Base-by-base conservation (phyloP, 2,888 invertebrate genomes). In the Leptinotarsa juncta region DNA sequence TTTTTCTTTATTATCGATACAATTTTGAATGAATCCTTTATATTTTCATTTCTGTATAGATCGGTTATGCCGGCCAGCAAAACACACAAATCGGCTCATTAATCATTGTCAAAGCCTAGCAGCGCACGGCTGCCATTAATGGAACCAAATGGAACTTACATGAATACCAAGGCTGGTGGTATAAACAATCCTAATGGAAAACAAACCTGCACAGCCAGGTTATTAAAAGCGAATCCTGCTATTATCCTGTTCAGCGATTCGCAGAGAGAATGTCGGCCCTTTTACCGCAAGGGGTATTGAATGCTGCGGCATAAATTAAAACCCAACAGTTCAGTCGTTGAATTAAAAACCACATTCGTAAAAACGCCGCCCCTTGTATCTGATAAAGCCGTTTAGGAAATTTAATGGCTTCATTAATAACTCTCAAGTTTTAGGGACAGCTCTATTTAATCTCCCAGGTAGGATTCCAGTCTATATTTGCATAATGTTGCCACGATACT, bases 321-420 rank as follows among this genome's bases (percentile, higher is more conserved):
- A 79, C 79, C 76, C 78, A 74, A 70, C 77, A 73, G 79, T 81
- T 81, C 81, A 81, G 76, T 82, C 81, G 83, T 80, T 83, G 83
- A 85, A 85, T 84, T 84, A 84, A 82, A 85, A 84, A 83, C 82
- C 84, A 79, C 83, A 81, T 80, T 80, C 78, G 80, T 75, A 84
- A 81, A 84, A 82, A 84, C 77, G 77, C 78, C 76, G 73, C 77
- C 76, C 78, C 72, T 84, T 83, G 83, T 83, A 84, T 85, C 84
- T 82, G 84, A 84, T 85, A 84, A 82, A 83, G 84, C 83, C 82
- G 79, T 84, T 85, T 85, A 83, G 82, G 77, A 83, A 84, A 84
- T 83, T 82, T 84, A 84, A 84, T 83, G 81, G 84, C 81, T 85
- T 83, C 84, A 85, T 86, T 85, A 85, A 85, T 86, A 85, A 84